phyloP scores from a whole-genome alignment of 1,140 invertebrate genomes.

The Conus betulinus region DNA sequence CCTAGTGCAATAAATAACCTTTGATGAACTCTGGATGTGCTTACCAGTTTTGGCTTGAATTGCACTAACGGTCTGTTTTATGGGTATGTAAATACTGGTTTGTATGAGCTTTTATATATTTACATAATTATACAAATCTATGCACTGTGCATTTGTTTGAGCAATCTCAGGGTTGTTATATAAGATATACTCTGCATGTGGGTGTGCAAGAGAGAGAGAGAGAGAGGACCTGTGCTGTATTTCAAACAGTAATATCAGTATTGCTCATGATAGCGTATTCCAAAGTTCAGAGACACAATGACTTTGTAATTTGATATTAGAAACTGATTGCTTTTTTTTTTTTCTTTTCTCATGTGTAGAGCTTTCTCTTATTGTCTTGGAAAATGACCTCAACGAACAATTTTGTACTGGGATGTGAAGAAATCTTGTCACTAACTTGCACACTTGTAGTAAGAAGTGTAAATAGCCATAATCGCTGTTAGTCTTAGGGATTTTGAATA shows the following conservation, averaged over 20 bases:
- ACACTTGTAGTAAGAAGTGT: too few species aligned
- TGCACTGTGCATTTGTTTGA: constrained; percentile 4
- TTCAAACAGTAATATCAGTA: background rate
- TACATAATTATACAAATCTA: background rate
- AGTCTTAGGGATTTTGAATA: too few species aligned
- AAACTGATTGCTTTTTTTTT: background rate
- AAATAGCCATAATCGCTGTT: too few species aligned
- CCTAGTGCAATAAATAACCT: constrained; percentile 4
- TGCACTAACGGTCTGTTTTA: background rate
- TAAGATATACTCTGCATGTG: background rate
- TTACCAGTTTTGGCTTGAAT: background rate
- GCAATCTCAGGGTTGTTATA: constrained; percentile 7
- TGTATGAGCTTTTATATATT: constrained; percentile 2
- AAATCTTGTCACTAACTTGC: background rate
- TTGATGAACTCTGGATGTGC: background rate
- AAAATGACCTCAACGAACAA: background rate
- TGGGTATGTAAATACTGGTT: constrained; percentile 7
- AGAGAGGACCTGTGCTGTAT: background rate
- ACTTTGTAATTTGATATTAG: background rate
- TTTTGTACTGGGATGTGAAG: background rate
- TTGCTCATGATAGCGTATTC: background rate
- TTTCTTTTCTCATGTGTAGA: background rate
- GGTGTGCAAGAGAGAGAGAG: background rate
- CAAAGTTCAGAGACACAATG: background rate
- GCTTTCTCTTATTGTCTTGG: too few species aligned